Percentiles rank a stretch among this genome's conserved stretches.
These are phyloP conservation scores for Philopedon plagiatum DNA, from an alignment of 2,888 invertebrate genomes.

Conservation along the genomic window DNA sequence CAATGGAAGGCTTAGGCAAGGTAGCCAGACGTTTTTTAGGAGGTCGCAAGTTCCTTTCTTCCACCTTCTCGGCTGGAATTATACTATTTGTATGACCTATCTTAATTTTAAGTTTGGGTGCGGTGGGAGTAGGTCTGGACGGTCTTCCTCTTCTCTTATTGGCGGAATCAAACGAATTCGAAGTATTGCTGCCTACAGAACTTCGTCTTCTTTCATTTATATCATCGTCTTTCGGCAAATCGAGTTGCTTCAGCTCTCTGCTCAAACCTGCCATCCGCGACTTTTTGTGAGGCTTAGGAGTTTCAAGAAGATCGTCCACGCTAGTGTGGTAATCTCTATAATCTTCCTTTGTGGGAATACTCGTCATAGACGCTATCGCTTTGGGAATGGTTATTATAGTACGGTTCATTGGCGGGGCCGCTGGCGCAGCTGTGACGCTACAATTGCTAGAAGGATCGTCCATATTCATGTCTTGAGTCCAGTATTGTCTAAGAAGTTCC, in stretches of 20 bases:
- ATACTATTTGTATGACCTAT: constrained; percentile 72
- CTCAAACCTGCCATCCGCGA: constrained; percentile 71
- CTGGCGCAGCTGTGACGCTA: constrained; percentile 73
- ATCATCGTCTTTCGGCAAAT: constrained; percentile 73
- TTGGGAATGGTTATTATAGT: constrained; percentile 88
- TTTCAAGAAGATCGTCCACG: constrained; percentile 71
- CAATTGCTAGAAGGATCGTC: constrained; percentile 77
- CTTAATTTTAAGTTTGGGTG: constrained; percentile 79
- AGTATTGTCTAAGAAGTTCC: constrained; percentile 86
- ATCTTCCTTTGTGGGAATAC: constrained; percentile 88
- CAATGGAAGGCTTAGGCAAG: constrained; percentile 77
- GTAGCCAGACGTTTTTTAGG: constrained; percentile 85
- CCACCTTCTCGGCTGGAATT: constrained; percentile 65
- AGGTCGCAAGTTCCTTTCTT: constrained; percentile 75
- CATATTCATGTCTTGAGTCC: constrained; percentile 90
- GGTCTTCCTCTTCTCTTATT: constrained; percentile 65
- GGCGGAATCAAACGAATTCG: constrained; percentile 56
- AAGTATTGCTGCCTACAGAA: constrained; percentile 64
- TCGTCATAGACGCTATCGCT: constrained; percentile 90
- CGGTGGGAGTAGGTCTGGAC: constrained; percentile 60
- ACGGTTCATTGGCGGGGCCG: constrained; percentile 74
- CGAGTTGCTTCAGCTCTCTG: constrained; percentile 77
- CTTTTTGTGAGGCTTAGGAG: constrained; percentile 77
- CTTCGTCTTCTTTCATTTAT: constrained; percentile 70
- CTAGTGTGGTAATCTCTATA: constrained; percentile 75